phyloP scores from a whole-genome alignment of 2,888 invertebrate genomes.

The Suillia variegata region DNA sequence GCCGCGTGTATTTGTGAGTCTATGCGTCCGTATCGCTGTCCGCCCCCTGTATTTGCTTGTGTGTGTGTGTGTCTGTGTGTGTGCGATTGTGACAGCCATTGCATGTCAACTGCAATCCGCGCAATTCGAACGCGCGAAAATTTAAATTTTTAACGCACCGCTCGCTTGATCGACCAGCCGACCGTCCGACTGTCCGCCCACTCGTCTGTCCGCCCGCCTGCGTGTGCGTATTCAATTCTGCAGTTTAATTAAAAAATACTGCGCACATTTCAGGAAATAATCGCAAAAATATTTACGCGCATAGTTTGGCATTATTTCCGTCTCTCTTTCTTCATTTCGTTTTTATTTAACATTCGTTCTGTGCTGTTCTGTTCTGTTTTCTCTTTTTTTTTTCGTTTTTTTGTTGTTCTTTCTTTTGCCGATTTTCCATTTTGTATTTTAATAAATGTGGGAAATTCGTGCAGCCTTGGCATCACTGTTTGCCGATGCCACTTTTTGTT shows the following conservation, averaged over 20 bases:
- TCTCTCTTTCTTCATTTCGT: too few relatives aligned
- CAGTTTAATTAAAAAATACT: background rate
- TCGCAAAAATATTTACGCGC: background rate
- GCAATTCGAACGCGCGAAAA: slow-evolving; percentile 19
- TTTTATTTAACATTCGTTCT: background rate
- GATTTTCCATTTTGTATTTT: background rate
- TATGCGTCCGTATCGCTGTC: background rate
- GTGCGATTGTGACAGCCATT: slow-evolving; percentile 25
- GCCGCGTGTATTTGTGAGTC: background rate
- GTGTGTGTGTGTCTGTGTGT: slow-evolving; percentile 1
- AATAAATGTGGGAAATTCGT: background rate
- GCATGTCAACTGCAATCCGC: slow-evolving; percentile 34
- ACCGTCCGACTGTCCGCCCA: too few relatives aligned
- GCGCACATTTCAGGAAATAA: background rate
- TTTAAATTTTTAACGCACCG: slow-evolving; percentile 11
- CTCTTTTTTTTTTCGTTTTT: background rate
- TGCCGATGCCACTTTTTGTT: too few relatives aligned
- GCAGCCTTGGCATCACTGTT: background rate
- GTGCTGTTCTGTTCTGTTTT: background rate
- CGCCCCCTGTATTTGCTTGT: slow-evolving; percentile 25
- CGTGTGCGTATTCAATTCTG: background rate
- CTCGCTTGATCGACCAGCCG: too few relatives aligned
- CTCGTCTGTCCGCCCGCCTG: too few relatives aligned
- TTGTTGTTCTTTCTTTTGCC: background rate
- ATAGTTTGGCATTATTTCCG: background rate